These are phyloP conservation scores for Schizopygopsis malacanthus DNA, from an alignment of 2,797 vertebrate species.

Conservation along the genomic window DNA sequence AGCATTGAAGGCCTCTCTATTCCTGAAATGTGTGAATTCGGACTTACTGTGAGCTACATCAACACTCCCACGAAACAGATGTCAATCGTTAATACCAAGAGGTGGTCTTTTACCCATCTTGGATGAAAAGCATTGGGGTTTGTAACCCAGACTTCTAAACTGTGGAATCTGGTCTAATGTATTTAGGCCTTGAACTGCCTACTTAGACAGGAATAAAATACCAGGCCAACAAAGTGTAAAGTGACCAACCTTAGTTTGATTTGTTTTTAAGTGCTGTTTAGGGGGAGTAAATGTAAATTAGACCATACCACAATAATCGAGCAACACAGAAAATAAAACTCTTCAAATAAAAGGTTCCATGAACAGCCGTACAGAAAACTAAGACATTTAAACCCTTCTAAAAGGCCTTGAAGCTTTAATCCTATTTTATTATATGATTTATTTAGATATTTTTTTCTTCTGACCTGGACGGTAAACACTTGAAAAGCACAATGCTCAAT, in stretches of 20 bases:
- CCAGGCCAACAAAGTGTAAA: background rate
- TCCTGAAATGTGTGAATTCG: background rate
- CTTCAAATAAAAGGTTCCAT: background rate
- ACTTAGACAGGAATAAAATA: background rate
- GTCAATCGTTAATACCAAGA: constrained; percentile 11
- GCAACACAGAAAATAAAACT: background rate
- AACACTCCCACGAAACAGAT: background rate
- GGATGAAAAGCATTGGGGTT: background rate
- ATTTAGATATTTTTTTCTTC: background rate
- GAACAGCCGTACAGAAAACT: background rate
- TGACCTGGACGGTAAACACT: background rate
- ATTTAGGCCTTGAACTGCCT: background rate
- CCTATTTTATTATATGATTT: background rate
- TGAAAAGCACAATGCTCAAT: background rate
- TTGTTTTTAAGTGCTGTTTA: background rate
- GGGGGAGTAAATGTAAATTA: too few relatives aligned
- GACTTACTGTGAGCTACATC: constrained; percentile 4
- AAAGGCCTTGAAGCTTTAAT: background rate
- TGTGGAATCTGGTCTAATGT: background rate
- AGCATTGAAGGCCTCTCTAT: constrained; percentile 23
- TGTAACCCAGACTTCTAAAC: background rate
- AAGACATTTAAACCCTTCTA: too few relatives aligned
- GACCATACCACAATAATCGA: background rate
- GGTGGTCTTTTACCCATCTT: background rate
- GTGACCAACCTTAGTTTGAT: background rate